Evolutionary conservation across 2,113 vertebrate species (phyloP).

Genomic region (Limnothrissa miodon): DNA sequence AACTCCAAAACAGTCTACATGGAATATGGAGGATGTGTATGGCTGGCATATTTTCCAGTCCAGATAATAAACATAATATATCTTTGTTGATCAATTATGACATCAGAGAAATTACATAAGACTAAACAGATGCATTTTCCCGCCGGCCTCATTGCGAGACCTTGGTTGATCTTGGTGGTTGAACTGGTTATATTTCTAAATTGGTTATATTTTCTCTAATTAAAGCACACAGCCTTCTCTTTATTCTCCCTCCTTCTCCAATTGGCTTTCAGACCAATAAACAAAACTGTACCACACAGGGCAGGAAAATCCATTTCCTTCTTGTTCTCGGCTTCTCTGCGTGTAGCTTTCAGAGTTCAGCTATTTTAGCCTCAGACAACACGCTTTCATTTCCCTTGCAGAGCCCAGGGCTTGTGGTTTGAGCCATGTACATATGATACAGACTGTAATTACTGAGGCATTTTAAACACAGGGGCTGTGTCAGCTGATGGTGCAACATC

Average conservation of each 20-base stretch:
- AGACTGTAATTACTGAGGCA: slow-evolving; percentile 65
- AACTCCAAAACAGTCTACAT: slow-evolving; percentile 51
- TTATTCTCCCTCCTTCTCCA: not conserved
- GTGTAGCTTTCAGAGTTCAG: not conserved
- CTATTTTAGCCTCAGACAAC: not conserved
- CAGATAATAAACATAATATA: slow-evolving; percentile 67
- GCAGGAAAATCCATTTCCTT: not conserved
- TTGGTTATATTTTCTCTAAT: not conserved
- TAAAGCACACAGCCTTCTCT: not conserved
- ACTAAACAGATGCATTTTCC: slow-evolving; percentile 31
- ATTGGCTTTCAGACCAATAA: not conserved
- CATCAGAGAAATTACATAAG: slow-evolving; percentile 61
- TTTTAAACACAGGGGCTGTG: slow-evolving; percentile 71
- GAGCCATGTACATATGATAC: slow-evolving; percentile 55
- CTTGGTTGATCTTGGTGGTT: not conserved
- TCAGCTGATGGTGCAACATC: slow-evolving; percentile 68
- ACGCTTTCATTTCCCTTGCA: slow-evolving; percentile 7
- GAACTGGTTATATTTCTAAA: not conserved
- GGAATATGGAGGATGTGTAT: slow-evolving; percentile 45
- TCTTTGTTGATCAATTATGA: slow-evolving; percentile 63
- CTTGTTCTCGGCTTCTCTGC: not conserved
- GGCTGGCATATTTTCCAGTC: slow-evolving; percentile 63
- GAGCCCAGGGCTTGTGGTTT: slow-evolving; percentile 22
- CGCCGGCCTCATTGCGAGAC: not conserved
- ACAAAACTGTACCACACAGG: not conserved